A percentile compares a stretch with the other conserved stretches of the same genome.
phyloP scores from a whole-genome alignment of 2,797 vertebrate genomes.

The Anabacerthia variegaticeps region DNA sequence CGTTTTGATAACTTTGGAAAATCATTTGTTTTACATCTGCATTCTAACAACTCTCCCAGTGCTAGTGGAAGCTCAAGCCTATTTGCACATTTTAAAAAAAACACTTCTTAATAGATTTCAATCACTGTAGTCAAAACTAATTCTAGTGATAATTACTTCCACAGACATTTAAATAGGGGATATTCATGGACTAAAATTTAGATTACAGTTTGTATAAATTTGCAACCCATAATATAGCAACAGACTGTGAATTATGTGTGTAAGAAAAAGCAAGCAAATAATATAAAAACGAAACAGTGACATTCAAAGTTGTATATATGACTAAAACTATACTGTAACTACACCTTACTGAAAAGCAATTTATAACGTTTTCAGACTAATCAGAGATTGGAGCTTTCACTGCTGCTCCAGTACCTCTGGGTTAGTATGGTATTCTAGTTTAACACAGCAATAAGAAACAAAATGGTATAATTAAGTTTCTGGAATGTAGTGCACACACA shows the following conservation, averaged over 20 bases:
- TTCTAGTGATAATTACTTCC: neutral
- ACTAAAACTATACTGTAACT: neutral
- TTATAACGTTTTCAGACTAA: neutral
- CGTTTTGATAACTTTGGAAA: neutral
- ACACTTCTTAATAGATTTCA: neutral
- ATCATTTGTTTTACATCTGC: neutral
- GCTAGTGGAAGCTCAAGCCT: neutral
- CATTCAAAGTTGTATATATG: neutral
- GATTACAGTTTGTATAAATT: neutral
- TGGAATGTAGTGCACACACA: neutral
- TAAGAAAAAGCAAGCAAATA: neutral
- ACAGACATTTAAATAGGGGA: neutral
- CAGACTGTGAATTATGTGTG: neutral
- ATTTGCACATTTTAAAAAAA: neutral
- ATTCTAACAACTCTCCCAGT: neutral
- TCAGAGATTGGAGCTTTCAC: neutral
- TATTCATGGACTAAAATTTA: neutral
- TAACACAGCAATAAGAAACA: neutral
- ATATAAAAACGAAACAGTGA: neutral
- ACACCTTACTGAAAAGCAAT: neutral
- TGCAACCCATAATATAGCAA: neutral
- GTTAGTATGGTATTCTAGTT: accelerated
- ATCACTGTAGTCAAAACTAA: neutral
- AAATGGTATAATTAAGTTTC: neutral
- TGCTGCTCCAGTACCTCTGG: neutral